Conservation (phyloP, 2,797 vertebrate species). For the Hoplostethus atlanticus region DNA sequence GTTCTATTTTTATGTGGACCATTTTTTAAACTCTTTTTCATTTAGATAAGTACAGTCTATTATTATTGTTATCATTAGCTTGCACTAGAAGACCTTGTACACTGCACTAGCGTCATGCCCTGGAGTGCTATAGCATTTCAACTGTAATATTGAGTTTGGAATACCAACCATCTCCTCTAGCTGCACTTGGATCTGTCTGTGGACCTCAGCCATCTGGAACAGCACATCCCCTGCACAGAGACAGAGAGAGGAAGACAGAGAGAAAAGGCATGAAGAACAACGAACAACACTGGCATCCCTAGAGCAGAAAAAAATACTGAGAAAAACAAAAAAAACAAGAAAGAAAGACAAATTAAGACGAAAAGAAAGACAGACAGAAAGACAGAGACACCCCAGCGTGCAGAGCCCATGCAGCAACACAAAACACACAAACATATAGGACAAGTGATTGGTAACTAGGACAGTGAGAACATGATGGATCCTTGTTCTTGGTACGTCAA, state of each 20-base stretch:
- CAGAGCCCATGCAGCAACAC: constrained; percentile 71
- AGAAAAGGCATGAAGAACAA: constrained; percentile 51
- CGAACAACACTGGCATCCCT: constrained; percentile 18
- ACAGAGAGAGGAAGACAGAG: constrained; percentile 54
- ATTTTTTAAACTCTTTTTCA: too few relatives aligned
- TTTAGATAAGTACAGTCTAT: too few relatives aligned
- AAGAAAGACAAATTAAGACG: neutral
- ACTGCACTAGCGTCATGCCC: too few relatives aligned
- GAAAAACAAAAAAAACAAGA: constrained; percentile 1
- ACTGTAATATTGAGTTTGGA: constrained; percentile 30
- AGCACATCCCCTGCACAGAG: constrained; percentile 93
- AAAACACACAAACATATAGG: constrained; percentile 56
- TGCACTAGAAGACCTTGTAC: neutral
- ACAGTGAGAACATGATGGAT: constrained; percentile 56
- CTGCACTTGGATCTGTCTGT: constrained; percentile 99
- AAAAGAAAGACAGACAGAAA: constrained; percentile 3
- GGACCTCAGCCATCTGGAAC: constrained; percentile 99
- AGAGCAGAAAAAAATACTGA: constrained; percentile 27
- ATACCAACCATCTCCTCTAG: constrained; percentile 97
- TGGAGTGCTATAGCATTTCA: neutral
- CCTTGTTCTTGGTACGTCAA: constrained; percentile 33
- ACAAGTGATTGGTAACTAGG: constrained; percentile 63
- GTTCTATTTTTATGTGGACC: too few relatives aligned
- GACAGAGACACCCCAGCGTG: constrained; percentile 63
- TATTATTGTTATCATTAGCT: constrained; percentile 11